Percentiles rank a stretch among this genome's conserved stretches.
Conservation (phyloP, 2,797 vertebrate genomes). For the Alexandromys oeconomus region DNA sequence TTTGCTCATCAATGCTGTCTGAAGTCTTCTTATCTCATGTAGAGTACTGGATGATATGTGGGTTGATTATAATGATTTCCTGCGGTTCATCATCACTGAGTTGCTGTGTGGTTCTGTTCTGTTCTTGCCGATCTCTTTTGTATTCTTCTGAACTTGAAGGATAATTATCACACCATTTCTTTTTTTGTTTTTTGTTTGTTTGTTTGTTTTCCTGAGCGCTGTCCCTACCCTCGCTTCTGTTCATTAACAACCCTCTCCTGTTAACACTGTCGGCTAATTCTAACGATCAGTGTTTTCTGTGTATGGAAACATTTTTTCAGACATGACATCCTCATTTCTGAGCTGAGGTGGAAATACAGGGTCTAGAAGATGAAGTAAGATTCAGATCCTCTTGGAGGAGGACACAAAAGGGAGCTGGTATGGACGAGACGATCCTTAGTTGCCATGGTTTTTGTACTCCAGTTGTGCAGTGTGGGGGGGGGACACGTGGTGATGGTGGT, state of each 20-base stretch:
- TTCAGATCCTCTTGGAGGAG: background rate
- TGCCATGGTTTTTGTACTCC: background rate
- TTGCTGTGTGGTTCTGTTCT: background rate
- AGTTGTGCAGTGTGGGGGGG: background rate
- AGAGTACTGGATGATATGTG: background rate
- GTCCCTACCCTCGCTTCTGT: background rate
- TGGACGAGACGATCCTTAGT: background rate
- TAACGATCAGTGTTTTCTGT: background rate
- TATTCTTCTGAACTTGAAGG: background rate
- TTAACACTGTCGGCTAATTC: background rate
- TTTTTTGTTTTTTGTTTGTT: background rate
- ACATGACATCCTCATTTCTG: background rate
- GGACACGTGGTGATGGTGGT: accelerated
- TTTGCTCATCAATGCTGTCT: background rate
- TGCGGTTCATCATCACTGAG: accelerated
- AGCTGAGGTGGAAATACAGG: background rate
- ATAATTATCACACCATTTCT: background rate
- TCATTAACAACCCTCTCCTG: background rate
- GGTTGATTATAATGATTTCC: background rate
- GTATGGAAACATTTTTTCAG: background rate
- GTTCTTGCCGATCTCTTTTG: background rate
- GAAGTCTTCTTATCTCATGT: background rate
- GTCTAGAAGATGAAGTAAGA: background rate
- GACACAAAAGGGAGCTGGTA: background rate
- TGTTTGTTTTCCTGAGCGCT: background rate